Evolutionary conservation across 2,113 vertebrate genomes (phyloP), one percentile per base, ranked within the genome.

Genomic region (Leptocoma aspasia): DNA sequence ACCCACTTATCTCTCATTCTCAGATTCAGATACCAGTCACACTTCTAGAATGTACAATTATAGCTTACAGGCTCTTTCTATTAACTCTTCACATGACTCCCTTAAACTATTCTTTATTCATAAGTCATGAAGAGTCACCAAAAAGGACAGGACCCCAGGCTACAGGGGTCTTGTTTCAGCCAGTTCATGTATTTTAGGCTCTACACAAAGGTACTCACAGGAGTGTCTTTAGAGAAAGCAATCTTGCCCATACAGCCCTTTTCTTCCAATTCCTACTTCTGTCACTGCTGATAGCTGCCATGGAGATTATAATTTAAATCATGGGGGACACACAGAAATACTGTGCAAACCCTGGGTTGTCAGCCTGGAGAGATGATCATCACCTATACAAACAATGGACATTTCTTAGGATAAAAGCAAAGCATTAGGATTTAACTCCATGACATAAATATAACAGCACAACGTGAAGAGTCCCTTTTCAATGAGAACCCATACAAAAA

Each of bases 251-350:
- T 18, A 26, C 8, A 73, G 18, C 9, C 20, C 16, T 65, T 86
- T 77, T 70, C 39, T 63, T 75, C 60, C 15, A 65, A 15, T 45
- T 73, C 33, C 27, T 82, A 24, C 30, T 56, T 70, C 68, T 77
- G 11, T 28, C 54, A 73, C 20, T 60, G 15, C 23, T 42, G 9
- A 16, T 27, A 81, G 41, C 8, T 81, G 11, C 22, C 47, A 60
- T 2, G 61, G 47, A 66, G 30, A 50, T n/a, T 86, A 81, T 52
- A 27, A 47, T 37, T 70, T 26, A 24, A 78, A 39, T 39, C 1
- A 0, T 1, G 47, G 16, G 9, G 30, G 5, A 21, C 3, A 49
- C 7, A 19, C 12, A 63, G 3, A 76, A 68, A 31, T 30, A 33
- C 20, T 41, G 18, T 0, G 0, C 26, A 61, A 70, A 65, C 5